phyloP scores from a whole-genome alignment of 2,797 vertebrate species.

The Dipus sagitta region DNA sequence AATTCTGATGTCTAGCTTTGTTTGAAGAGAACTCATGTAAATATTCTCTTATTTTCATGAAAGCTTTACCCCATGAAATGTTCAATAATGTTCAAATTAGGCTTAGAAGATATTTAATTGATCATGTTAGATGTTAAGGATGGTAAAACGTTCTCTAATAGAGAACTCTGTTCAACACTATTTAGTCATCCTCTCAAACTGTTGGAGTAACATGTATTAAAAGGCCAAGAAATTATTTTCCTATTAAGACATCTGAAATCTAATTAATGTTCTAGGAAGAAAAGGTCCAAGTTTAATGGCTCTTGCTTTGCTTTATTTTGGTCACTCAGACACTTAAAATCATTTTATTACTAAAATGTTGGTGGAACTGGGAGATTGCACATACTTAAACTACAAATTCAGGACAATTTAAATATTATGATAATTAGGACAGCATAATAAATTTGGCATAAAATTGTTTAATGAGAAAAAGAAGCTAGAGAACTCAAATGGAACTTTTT shows the following conservation, averaged over 20 bases:
- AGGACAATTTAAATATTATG: background rate
- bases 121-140: constrained; percentile 15
- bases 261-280: background rate
- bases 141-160: background rate
- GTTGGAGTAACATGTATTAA: background rate
- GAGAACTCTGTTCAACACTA: background rate
- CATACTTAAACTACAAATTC: constrained; percentile 26
- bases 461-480: background rate
- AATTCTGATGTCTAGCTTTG: background rate
- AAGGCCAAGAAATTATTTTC: background rate
- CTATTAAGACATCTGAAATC: background rate
- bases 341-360: constrained; percentile 23
- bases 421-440: constrained; percentile 1
- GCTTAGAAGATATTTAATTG: background rate
- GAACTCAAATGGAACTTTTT: background rate
- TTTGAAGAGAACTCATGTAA: background rate
- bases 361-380: background rate
- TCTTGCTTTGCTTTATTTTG: background rate
- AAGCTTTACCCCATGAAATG: background rate
- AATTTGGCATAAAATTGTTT: constrained; percentile 20
- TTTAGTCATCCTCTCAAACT: background rate
- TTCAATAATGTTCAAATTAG: constrained; percentile 20
- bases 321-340: background rate
- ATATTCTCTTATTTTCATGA: background rate
- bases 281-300: background rate